Base-by-base conservation (phyloP, 2,113 vertebrate genomes). In the Oreotrochilus melanogaster region DNA sequence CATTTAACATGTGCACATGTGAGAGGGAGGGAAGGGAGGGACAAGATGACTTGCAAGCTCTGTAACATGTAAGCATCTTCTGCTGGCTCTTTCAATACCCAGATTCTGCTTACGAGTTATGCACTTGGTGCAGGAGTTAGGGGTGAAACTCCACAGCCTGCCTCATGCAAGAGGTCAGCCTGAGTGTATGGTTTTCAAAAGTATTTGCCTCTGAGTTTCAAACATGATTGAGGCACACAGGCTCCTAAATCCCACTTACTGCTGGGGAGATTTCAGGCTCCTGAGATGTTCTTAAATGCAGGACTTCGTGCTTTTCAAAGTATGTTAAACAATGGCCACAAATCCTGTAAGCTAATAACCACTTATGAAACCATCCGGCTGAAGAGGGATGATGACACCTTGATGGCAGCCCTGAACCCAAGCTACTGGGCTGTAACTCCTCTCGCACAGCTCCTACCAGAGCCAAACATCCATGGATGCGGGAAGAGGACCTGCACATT, bases 121-220 rank as follows among this genome's bases (percentile, higher is more conserved):
- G 35, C 71, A 54, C 62, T 93, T 47, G 71, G 71, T 78, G 60
- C n/a, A 16, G 70, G 65, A 86, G 56, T 19, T 22, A 21, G 56
- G 88, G 64, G 70, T 78, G 48, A 86, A 96, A 93, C 31, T 66
- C 64, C 75, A 65, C 23, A 70, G 43, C 45, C 42, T 93, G 75
- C 35, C 72, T 92, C 64, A 90, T 53, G 65, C 72, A 88, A 94
- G 67, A 92, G 51, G 61, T 83, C 64, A 90, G 69, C 10, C 1
- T 2, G 14, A 72, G 39, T 14, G n/a, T 78, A 51, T 0, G 3
- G 58, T 45, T 94, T 78, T 48, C 73, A 70, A 61, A 79, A 87
- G 72, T 35, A 56, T 3, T 78, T 3, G 2, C 19, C 27, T 94
- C 50, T 9, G 7, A 53, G 43, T 53, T 84, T 95, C 86, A 89